phyloP scores from a whole-genome alignment of 2,113 vertebrate species.

The Caranx melampygus region DNA sequence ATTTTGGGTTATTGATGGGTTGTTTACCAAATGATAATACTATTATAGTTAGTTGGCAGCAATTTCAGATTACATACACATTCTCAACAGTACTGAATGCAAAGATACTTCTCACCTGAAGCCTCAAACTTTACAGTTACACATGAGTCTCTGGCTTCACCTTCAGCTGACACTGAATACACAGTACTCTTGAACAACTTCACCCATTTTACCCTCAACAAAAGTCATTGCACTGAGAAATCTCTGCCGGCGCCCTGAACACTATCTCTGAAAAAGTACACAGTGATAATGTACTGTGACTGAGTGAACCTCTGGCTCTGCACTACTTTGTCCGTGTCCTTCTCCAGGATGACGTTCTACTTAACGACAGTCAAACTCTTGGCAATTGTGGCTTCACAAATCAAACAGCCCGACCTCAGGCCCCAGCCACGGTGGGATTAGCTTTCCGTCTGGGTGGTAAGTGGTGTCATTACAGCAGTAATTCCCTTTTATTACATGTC shows the following conservation, averaged over 20 bases:
- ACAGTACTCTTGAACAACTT: not conserved
- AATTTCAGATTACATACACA: not conserved
- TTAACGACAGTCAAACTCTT: conserved; percentile 89
- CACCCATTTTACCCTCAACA: not conserved
- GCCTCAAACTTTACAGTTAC: not conserved
- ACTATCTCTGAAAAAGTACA: not conserved
- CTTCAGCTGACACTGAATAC: not conserved
- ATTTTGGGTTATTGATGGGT: not conserved
- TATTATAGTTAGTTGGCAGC: not conserved
- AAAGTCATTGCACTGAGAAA: no score
- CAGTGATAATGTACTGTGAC: not conserved
- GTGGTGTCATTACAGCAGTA: not conserved
- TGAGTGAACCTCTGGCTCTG: not conserved
- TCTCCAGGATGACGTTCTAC: conserved; percentile 88
- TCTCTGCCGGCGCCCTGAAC: not conserved
- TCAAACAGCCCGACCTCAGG: conserved; percentile 92
- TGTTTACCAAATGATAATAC: not conserved
- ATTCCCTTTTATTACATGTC: not conserved
- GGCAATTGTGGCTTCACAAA: conserved; percentile 94
- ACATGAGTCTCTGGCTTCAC: not conserved
- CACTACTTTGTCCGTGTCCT: not conserved
- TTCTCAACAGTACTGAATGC: not conserved
- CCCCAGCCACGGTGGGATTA: conserved; percentile 90
- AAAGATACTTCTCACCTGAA: not conserved
- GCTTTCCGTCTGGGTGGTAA: conserved; percentile 88